These are phyloP conservation scores for Thumatha senex DNA, from an alignment of 2,888 invertebrate species.

Conservation along the genomic window DNA sequence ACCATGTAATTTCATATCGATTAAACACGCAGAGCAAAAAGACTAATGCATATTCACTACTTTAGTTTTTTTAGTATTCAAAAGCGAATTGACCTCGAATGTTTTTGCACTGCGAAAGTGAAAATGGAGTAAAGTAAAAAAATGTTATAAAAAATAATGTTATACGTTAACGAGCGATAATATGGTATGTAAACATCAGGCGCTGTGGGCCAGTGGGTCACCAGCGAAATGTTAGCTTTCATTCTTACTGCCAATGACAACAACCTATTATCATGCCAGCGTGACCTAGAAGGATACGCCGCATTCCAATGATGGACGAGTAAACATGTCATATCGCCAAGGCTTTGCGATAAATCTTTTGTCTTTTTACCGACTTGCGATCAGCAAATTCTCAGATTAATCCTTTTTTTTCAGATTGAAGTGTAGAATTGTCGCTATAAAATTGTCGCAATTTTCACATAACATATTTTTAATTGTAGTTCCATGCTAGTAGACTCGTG, in stretches of 20 bases:
- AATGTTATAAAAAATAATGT: conserved; percentile 1
- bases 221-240: conserved; percentile 68
- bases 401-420: no score
- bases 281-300: conserved; percentile 68
- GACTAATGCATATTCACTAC: conserved; percentile 2
- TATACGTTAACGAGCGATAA: background rate
- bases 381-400: no score
- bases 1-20: conserved; percentile 24
- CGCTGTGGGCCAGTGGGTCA: conserved; percentile 63
- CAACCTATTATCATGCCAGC: conserved; percentile 52
- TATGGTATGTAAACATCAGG: conserved; percentile 39
- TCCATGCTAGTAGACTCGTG: no score
- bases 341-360: conserved; percentile 5
- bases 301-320: conserved; percentile 54
- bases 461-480: no score
- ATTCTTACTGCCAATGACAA: conserved; percentile 55
- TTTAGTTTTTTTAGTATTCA: background rate
- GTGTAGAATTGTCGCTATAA: no score
- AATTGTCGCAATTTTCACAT: no score
- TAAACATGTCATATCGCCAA: conserved; percentile 10
- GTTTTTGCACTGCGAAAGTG: conserved; percentile 17
- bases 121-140: conserved; percentile 21
- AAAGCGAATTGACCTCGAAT: background rate
- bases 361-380: background rate
- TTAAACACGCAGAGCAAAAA: conserved; percentile 13